phyloP scores from a whole-genome alignment of 2,797 vertebrate genomes.

The Botia almorhae region DNA sequence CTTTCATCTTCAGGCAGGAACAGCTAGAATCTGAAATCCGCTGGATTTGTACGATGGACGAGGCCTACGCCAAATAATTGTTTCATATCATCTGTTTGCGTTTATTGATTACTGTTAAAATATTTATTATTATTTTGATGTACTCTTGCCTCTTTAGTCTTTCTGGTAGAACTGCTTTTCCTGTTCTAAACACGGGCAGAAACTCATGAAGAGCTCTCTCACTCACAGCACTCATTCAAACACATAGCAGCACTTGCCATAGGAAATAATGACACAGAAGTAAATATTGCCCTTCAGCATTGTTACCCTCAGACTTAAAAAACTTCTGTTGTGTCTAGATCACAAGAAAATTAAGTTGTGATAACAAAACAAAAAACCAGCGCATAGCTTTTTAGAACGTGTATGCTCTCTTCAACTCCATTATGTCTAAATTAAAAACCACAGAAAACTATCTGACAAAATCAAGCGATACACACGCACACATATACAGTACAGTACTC shows the following conservation, averaged over 20 bases:
- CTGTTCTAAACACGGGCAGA: no score
- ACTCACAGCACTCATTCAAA: not conserved
- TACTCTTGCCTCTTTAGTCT: no score
- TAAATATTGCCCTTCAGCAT: not conserved
- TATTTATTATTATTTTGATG: no score
- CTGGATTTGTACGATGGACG: no score
- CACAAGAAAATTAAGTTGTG: not conserved
- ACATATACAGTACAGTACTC: not conserved
- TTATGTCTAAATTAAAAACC: conserved; percentile 49
- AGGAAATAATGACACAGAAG: not conserved
- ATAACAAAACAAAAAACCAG: conserved; percentile 25
- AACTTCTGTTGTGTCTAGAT: not conserved
- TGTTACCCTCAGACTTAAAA: not conserved
- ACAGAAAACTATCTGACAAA: conserved; percentile 37
- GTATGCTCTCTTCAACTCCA: conserved; percentile 63
- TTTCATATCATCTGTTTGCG: no score
- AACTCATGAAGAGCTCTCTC: no score
- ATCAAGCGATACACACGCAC: not conserved
- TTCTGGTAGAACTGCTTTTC: no score
- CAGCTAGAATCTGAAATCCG: no score
- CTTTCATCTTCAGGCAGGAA: no score
- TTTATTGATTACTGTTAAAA: no score
- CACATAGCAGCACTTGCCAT: not conserved
- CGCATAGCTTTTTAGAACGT: conserved; percentile 69
- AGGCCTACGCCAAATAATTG: no score